Evolutionary conservation across 2,113 vertebrate species (phyloP).

Genomic region (Benitochromis conjunctus): DNA sequence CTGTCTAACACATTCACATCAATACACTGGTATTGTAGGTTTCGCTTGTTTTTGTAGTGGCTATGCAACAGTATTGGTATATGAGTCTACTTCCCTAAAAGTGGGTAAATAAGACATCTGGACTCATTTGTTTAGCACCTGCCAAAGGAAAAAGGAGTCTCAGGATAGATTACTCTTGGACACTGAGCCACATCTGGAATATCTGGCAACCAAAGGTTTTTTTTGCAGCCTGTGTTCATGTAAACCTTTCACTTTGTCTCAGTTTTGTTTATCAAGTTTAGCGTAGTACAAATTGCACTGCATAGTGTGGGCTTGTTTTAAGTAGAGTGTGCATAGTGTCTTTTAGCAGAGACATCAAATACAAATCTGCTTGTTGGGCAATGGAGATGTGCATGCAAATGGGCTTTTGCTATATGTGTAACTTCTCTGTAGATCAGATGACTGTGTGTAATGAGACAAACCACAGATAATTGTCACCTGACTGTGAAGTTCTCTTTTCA

Average conservation of each 20-base stretch:
- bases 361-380: not conserved
- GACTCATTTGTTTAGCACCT: not conserved
- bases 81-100: not conserved
- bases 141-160: not conserved
- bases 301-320: not conserved
- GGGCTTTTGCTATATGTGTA: not conserved
- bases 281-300: not conserved
- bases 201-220: not conserved
- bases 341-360: not conserved
- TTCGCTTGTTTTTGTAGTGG: not conserved
- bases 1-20: not conserved
- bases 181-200: not conserved
- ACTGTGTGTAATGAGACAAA: not conserved
- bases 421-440: not conserved
- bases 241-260: not conserved
- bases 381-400: not conserved
- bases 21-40: not conserved
- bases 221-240: not conserved
- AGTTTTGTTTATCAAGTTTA: not conserved
- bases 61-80: not conserved
- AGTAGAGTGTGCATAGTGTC: not conserved
- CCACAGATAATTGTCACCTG: not conserved
- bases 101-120: not conserved
- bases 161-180: not conserved
- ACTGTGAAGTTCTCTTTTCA: not conserved